A percentile compares a stretch with the other conserved stretches of the same genome.
These are phyloP conservation scores for Antedon mediterranea DNA, from an alignment of 53 echinoderm and acorn worm genomes.

Conservation along the genomic window DNA sequence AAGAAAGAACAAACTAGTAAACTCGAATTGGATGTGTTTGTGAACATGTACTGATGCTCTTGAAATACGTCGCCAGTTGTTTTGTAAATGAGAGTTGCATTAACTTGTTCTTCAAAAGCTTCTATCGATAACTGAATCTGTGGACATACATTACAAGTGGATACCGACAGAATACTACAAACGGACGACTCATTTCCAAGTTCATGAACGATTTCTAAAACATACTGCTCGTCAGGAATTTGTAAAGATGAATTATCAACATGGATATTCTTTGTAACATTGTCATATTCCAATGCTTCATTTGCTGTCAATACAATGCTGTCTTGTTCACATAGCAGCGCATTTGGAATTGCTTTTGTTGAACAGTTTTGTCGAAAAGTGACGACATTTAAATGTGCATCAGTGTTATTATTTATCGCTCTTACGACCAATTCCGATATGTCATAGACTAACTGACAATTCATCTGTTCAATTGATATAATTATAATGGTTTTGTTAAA, in stretches of 20 bases:
- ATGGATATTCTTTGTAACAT: not conserved
- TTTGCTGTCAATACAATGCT: not conserved
- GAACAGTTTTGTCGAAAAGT: not conserved
- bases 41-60: not conserved
- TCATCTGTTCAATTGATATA: not conserved
- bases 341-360: not conserved
- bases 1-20: not conserved
- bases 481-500: not conserved
- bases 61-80: not conserved
- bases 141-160: not conserved
- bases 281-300: not conserved
- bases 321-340: not conserved
- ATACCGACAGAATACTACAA: not conserved
- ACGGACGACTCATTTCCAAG: not conserved
- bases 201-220: not conserved
- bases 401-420: not conserved
- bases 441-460: not conserved
- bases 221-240: not conserved
- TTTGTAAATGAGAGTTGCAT: not conserved
- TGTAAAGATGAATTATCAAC: not conserved
- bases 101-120: not conserved
- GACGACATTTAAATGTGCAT: not conserved
- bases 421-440: not conserved
- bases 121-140: not conserved
- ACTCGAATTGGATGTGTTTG: not conserved